Evolutionary conservation across 2,797 vertebrate species (phyloP), one percentile per base, ranked within the genome.

Genomic region (Echiichthys vipera): DNA sequence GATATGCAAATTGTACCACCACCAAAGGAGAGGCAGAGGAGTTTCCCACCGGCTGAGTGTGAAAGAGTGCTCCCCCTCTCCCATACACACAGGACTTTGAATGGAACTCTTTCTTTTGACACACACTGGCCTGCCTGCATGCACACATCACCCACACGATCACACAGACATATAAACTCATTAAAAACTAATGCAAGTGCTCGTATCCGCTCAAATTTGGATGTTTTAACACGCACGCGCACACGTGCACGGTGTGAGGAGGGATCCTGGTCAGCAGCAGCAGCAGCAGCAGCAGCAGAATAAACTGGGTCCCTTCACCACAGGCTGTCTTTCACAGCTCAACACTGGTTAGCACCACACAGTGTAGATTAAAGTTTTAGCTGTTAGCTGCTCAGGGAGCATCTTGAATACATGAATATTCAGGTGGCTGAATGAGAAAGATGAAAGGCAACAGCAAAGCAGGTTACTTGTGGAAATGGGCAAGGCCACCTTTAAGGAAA

Each of bases 1-100:
- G 79, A 70, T 88, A 92, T 94, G 91, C 89, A 90, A 92, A 94
- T 91, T 71, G 79, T 77, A 79, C 72, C 70, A 74, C 73, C 81
- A 69, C 84, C 82, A 88, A 83, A 92, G 84, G 59, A 62, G 84
- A 79, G 29, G 83, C 84, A 91, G 90, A 94, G 91, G 94, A 88
- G 92, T 79, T 95, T 95, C 95, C 94, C 94, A 94, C 84, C 91
- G 90, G 68, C 76, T 72, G 51, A 88, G 88, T 89, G 90, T 92
- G 85, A 92, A 90, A 83, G 58, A 87, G 80, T 39, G 68, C 47
- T 36, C 81, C 88, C 88, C 87, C 89, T 84, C 81, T 90, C 89
- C 83, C 74, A 85, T 80, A 72, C 77, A 72, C 76, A 77, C 29
- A 61, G 49, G 27, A 79, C 82, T 84, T 51, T 96, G 89, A 96